These are phyloP conservation scores for Larimichthys polyactis DNA, from an alignment of 2,113 vertebrate species.

Conservation along the genomic window DNA sequence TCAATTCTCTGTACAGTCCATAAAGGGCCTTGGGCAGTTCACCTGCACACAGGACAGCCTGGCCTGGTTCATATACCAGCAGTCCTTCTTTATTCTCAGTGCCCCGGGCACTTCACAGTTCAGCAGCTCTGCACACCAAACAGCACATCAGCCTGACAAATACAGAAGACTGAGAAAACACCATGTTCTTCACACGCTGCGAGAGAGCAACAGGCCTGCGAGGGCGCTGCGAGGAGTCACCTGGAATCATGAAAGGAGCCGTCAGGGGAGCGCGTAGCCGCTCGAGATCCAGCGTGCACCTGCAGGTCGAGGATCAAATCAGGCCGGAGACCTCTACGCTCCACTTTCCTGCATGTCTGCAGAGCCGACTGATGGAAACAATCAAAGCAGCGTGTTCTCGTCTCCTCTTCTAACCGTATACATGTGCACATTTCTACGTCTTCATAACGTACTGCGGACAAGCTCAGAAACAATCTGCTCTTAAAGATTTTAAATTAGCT, in stretches of 20 bases:
- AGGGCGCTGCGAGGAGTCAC: conserved; percentile 28
- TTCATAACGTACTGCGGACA: neutral
- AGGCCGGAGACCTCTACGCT: neutral
- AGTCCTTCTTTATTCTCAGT: conserved; percentile 44
- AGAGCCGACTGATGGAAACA: conserved; percentile 7
- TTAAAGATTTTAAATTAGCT: no score
- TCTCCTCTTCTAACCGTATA: neutral
- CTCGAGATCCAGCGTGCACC: neutral
- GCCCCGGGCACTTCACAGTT: conserved; percentile 64
- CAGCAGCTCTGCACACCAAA: conserved; percentile 63
- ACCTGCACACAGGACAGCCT: conserved; percentile 48
- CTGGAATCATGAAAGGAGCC: conserved; percentile 45
- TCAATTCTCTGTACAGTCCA: conserved; percentile 46
- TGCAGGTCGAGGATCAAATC: conserved; percentile 39
- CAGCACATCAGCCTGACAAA: conserved; percentile 59
- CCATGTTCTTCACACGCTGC: conserved; percentile 25
- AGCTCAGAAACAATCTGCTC: no score
- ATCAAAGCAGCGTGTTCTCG: conserved; percentile 4
- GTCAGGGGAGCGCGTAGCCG: neutral
- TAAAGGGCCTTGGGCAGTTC: conserved; percentile 64
- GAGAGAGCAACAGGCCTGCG: conserved; percentile 9
- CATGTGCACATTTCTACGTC: neutral
- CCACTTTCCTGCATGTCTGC: neutral
- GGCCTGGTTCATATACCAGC: conserved; percentile 13
- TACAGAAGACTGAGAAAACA: conserved; percentile 48